phyloP scores from a whole-genome alignment of 2,888 invertebrate species.

The Gymnoscelis rufifasciata region DNA sequence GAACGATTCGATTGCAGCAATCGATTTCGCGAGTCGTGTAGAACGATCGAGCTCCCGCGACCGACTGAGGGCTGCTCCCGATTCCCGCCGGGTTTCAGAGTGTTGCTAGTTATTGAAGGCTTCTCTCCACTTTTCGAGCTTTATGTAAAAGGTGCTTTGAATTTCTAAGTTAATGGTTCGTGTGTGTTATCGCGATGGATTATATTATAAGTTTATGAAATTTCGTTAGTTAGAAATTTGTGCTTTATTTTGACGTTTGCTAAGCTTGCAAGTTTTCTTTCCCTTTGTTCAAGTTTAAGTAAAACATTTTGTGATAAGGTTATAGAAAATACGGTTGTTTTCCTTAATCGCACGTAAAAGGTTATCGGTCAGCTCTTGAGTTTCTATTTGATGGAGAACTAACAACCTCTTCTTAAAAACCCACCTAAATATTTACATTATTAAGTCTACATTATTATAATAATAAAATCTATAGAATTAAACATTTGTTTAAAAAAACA shows the following conservation, averaged over 20 bases:
- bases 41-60: constrained; percentile 50
- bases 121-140: constrained; percentile 29
- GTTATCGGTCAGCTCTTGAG: too few relatives aligned
- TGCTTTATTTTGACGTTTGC: background rate
- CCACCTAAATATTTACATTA: too few relatives aligned
- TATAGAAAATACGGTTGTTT: too few relatives aligned
- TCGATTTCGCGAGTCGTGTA: constrained; percentile 21
- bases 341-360: too few relatives aligned
- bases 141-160: constrained; percentile 8
- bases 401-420: too few relatives aligned
- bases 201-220: constrained; percentile 5
- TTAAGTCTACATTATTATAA: too few relatives aligned
- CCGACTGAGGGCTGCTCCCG: constrained; percentile 48
- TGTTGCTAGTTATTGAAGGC: constrained; percentile 46
- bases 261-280: too few relatives aligned
- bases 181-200: constrained; percentile 6
- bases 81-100: constrained; percentile 50
- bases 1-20: constrained; percentile 30
- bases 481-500: too few relatives aligned
- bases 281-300: too few relatives aligned
- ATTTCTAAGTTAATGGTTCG: constrained; percentile 13
- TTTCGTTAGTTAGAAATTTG: background rate
- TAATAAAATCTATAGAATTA: too few relatives aligned
- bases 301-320: too few relatives aligned
- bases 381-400: too few relatives aligned